These are phyloP conservation scores for Pogonocherus hispidulus DNA, from an alignment of 2,888 invertebrate genomes.

Conservation along the genomic window DNA sequence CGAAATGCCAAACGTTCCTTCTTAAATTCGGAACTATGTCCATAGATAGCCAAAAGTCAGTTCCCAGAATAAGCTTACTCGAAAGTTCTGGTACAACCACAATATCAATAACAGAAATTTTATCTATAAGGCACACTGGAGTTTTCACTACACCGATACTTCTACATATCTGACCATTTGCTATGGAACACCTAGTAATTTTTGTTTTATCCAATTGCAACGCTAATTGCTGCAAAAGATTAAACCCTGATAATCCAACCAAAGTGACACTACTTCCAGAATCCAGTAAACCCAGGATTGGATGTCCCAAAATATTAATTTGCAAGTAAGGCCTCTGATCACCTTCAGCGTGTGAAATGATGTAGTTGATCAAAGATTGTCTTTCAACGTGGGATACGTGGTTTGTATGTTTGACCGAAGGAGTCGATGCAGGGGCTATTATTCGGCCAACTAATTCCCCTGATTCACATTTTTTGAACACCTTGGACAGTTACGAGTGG, in stretches of 20 bases:
- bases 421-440: neutral
- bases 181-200: neutral
- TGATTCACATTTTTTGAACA: neutral
- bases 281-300: neutral
- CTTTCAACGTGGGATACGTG: neutral
- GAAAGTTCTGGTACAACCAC: neutral
- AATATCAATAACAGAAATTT: neutral
- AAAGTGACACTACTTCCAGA: neutral
- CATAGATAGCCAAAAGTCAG: neutral
- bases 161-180: neutral
- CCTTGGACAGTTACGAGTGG: neutral
- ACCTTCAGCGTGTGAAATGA: slow-evolving; percentile 15
- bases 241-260: neutral
- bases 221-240: neutral
- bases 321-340: slow-evolving; percentile 30
- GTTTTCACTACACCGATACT: neutral
- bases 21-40: neutral
- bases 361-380: slow-evolving; percentile 7
- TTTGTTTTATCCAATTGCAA: neutral
- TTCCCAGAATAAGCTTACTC: neutral
- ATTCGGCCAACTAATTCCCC: slow-evolving; percentile 2
- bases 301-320: neutral
- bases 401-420: neutral
- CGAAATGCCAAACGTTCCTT: slow-evolving; percentile 1
- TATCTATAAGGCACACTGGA: neutral